A percentile compares a stretch with the other conserved stretches of the same genome.
Conservation (phyloP, 2,797 vertebrate genomes). For the Crocodylus rhombifer region DNA sequence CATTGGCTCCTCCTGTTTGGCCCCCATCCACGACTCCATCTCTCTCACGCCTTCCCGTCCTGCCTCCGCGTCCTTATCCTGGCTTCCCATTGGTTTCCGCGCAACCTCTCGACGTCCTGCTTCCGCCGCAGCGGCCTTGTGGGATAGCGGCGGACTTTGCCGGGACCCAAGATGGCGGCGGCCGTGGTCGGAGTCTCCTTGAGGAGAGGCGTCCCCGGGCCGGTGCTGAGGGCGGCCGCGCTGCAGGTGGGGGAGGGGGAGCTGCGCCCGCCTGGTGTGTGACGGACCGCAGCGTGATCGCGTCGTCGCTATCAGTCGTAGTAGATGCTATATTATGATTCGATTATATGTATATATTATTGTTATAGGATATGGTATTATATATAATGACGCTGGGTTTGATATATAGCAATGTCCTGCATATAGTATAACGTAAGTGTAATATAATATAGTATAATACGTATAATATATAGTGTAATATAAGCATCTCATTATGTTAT, state of each 20-base stretch:
- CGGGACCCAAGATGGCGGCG: conserved; percentile 75
- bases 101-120: not conserved
- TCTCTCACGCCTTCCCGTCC: not conserved
- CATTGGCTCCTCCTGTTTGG: not conserved
- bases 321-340: no score
- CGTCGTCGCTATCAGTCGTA: no score
- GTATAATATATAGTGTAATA: no score
- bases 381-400: no score
- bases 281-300: not conserved
- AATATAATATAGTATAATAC: no score
- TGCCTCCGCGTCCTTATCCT: fast-evolving
- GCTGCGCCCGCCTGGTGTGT: not conserved
- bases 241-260: conserved; percentile 51
- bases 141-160: not conserved
- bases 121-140: not conserved
- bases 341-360: no score
- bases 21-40: no score
- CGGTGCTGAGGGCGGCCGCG: conserved; percentile 29
- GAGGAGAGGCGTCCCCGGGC: not conserved
- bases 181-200: conserved; percentile 73
- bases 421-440: no score
- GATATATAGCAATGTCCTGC: no score
- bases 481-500: no score
- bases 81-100: not conserved
- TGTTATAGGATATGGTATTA: no score